Percentiles rank a stretch among this genome's conserved stretches.
Evolutionary conservation across 2,888 invertebrate species (phyloP).

Genomic region (Bhutanitis thaidina): DNA sequence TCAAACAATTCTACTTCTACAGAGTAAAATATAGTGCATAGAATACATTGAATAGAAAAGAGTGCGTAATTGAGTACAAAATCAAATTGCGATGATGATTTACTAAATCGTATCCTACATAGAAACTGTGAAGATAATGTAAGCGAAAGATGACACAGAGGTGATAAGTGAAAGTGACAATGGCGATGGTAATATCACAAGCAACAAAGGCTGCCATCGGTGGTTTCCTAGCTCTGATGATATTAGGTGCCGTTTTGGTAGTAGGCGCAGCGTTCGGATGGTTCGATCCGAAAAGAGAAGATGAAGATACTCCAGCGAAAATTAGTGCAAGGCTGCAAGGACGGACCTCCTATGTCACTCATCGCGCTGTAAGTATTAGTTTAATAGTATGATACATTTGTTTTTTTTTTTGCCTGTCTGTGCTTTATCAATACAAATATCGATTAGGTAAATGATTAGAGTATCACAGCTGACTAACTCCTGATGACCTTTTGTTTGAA

Average conservation of each 20-base stretch:
- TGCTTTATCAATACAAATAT: too few relatives aligned
- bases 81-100: too few relatives aligned
- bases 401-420: too few relatives aligned
- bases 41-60: too few relatives aligned
- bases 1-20: too few relatives aligned
- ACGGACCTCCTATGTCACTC: constrained; percentile 68
- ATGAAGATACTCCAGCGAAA: constrained; percentile 69
- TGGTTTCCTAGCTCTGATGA: constrained; percentile 68
- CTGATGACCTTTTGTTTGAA: too few relatives aligned
- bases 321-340: constrained; percentile 70
- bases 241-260: constrained; percentile 66
- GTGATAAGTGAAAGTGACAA: constrained; percentile 58
- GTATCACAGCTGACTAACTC: too few relatives aligned
- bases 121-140: not conserved
- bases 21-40: too few relatives aligned
- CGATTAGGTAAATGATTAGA: too few relatives aligned
- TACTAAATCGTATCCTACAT: too few relatives aligned
- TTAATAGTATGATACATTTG: not conserved
- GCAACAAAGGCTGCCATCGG: constrained; percentile 73
- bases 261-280: constrained; percentile 72
- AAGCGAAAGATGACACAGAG: constrained; percentile 23
- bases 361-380: constrained; percentile 64
- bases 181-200: constrained; percentile 77
- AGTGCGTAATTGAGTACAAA: too few relatives aligned
- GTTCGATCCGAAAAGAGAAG: constrained; percentile 69